Base-by-base conservation (phyloP, 2,113 vertebrate genomes). In the Gambusia holbrooki region DNA sequence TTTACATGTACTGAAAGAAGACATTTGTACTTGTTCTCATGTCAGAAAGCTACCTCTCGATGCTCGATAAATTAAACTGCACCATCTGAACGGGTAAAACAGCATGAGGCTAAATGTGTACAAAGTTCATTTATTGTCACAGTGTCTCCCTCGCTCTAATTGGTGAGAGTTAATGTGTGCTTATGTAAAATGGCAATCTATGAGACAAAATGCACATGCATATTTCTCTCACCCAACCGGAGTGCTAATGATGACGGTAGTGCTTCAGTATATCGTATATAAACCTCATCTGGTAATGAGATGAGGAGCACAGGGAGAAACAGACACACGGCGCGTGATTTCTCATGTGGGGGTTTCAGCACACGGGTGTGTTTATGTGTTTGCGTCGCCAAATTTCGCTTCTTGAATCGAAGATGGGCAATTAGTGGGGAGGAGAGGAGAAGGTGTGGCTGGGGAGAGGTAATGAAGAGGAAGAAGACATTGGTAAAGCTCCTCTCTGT, bases 271-370 rank as follows among this genome's bases (percentile, higher is more conserved):
- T 45, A 40, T 40, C 7, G 33, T 35, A 37, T 37, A 35, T 2
- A 87, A 84, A 89, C 72, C 80, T 65, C 81, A 40, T 48, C 80
- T 82, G 77, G 62, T 89, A 91, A 90, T 91, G 89, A 92, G 86
- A 80, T 74, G 73, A 75, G 71, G 74, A 58, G 82, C 17, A 11
- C 40, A 17, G 35, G 75, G 71, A 85, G 66, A 88, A 90, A 84
- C 73, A 62, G 32, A 5, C 11, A n/a, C 66, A 33, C 67, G 32
- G 69, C 32, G 76, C 66, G 69, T 35, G 35, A 51, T 40, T 58
- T 27, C 72, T 22, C 13, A 1, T 35, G 17, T 2, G 14, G 69
- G 22, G 70, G 19, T 62, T 37, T 28, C 32, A 28, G 22, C n/a
- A 45, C 22, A 12, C 60, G 1, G 25, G 27, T 62, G 71, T 65